These are phyloP conservation scores for Cataglyphis livida DNA, from an alignment of 2,888 invertebrate genomes.

Conservation along the genomic window DNA sequence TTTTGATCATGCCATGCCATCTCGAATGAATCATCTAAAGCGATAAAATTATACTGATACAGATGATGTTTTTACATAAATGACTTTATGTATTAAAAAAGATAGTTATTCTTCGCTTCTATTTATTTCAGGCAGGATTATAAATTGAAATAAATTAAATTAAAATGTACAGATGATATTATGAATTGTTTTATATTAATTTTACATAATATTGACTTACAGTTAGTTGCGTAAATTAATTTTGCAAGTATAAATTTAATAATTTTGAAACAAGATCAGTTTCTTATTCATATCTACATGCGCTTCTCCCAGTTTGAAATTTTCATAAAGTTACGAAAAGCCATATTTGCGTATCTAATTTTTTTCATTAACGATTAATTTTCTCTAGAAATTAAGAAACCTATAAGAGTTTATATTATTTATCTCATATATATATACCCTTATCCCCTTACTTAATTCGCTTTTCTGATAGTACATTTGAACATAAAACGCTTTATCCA, in stretches of 20 bases:
- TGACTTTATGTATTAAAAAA: background rate
- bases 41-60: background rate
- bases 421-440: too few species aligned
- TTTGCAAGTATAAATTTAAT: background rate
- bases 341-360: background rate
- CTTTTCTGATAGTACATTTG: background rate
- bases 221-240: background rate
- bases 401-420: background rate
- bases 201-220: background rate
- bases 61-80: background rate
- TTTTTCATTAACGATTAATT: background rate
- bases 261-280: background rate
- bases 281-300: background rate
- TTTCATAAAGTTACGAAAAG: background rate
- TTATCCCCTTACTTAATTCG: background rate
- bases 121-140: background rate
- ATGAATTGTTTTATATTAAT: background rate
- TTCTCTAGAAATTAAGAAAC: background rate
- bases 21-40: background rate
- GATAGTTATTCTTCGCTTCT: background rate
- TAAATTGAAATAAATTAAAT: background rate
- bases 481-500: slow-evolving; percentile 3
- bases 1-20: background rate
- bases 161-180: background rate
- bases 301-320: background rate